Base-by-base conservation (phyloP, 1,140 invertebrate species). In the Pogonomyrmex californicus region DNA sequence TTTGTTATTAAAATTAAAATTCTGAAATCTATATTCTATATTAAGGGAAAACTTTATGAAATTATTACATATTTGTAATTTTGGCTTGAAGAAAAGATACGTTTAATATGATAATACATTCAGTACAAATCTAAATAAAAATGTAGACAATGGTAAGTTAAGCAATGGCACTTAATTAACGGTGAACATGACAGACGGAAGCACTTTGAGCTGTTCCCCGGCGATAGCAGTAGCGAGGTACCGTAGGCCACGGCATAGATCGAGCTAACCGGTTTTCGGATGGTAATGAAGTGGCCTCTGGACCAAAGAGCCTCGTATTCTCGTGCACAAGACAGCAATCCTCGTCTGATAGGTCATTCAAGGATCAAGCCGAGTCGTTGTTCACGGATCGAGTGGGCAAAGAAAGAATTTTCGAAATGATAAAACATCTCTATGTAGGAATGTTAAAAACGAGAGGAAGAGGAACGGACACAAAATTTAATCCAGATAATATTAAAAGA, bases 241-340 rank as follows among this genome's bases (percentile, higher is more conserved):
- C 56, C 79, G 79, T 83, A 83, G 79, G 56, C 68, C 30, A 81
- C 65, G 78, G 38, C 78, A 81, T 81, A 81, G 78, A 81, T 81
- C 65, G 75, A 44, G 77, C 77, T 49, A 83, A 83, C 79, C 79
- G 79, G 79, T 83, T 83, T 83, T 83, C 41, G 68, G 79, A 83
- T 83, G 79, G 54, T 83, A 83, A 83, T 83, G 51, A 83, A 83
- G 79, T 73, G 79, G 79, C 68, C 71, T 36, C 79, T 83, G 79
- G 54, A 41, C 41, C 78, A 70, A 23, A 60, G 68, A 58, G 54
- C 30, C 68, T 73, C 62, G 77, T 30, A 54, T 47, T 38, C 76
- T 65, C 66, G 38, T 58, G 41, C 44, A 23, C 65, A 30, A 73
- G 36, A 36, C 23, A 58, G 41, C 30, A 49, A 33, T 83, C 4